Evolutionary conservation across 2,113 vertebrate species (phyloP).

Genomic region (Mus spicilegus): DNA sequence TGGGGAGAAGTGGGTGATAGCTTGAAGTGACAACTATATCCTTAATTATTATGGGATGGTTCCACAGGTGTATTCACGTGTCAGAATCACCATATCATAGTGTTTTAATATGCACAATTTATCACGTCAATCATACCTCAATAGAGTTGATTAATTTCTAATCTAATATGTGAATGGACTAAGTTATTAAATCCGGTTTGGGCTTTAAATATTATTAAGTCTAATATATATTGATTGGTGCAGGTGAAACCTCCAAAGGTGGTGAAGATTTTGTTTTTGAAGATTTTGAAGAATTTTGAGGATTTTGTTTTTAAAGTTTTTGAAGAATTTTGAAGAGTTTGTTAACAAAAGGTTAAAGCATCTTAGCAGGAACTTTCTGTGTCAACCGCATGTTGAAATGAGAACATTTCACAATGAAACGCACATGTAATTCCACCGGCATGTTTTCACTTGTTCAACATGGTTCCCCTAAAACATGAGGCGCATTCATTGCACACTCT

Average conservation of each 20-base stretch:
- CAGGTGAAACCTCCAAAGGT: not conserved
- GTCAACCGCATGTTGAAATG: not conserved
- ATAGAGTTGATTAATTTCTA: not conserved
- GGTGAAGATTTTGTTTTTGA: too few relatives aligned
- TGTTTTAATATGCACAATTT: not conserved
- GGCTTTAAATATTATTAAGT: not conserved
- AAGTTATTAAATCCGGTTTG: not conserved
- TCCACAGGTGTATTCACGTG: not conserved
- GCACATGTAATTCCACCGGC: not conserved
- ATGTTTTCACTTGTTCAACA: not conserved
- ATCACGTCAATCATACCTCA: not conserved
- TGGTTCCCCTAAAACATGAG: not conserved
- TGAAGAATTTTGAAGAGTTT: not conserved
- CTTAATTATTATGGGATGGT: not conserved
- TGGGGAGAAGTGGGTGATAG: not conserved
- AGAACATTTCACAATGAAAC: not conserved
- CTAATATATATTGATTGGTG: not conserved
- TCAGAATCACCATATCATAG: not conserved
- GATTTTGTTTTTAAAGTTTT: not conserved
- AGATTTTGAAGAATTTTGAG: too few relatives aligned
- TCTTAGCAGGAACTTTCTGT: not conserved
- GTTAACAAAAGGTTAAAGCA: not conserved
- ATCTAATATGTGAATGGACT: conserved; percentile 13
- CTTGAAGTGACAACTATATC: not conserved
- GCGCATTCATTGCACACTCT: not conserved